phyloP scores from a whole-genome alignment of 2,797 vertebrate genomes.

The Apogon hyalosoma region DNA sequence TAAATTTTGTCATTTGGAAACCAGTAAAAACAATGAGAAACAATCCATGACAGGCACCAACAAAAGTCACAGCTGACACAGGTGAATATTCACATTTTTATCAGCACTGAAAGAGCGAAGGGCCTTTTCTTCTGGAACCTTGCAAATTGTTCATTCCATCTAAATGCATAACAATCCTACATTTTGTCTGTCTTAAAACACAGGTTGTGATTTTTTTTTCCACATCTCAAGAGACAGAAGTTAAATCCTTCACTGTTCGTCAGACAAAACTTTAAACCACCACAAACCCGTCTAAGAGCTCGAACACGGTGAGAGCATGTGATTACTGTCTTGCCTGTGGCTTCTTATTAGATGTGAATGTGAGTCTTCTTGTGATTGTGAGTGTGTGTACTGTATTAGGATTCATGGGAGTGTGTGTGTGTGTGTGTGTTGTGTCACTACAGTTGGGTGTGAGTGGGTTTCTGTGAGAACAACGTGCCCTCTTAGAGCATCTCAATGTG shows the following conservation, averaged over 20 bases:
- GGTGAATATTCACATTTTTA: not conserved
- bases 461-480: constrained; percentile 70
- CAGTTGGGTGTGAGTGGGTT: constrained; percentile 41
- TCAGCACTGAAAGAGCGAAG: not conserved
- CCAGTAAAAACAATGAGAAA: no score
- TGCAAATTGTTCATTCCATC: not conserved
- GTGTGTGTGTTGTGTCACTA: constrained; percentile 56
- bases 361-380: constrained; percentile 35
- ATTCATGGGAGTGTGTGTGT: constrained; percentile 24
- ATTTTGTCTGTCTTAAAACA: constrained; percentile 28
- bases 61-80: constrained; percentile 4
- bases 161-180: constrained; percentile 2
- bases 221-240: constrained; percentile 39
- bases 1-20: no score
- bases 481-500: constrained; percentile 75
- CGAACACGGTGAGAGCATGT: constrained; percentile 28
- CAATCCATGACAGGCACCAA: no score
- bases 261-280: constrained; percentile 47
- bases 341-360: constrained; percentile 42
- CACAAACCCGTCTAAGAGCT: constrained; percentile 21
- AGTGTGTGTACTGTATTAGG: constrained; percentile 46
- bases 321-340: constrained; percentile 55
- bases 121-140: not conserved
- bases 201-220: constrained; percentile 11
- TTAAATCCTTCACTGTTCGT: constrained; percentile 28